Evolutionary conservation across 2,113 vertebrate genomes (phyloP).

Genomic region (Ceratotherium simum): DNA sequence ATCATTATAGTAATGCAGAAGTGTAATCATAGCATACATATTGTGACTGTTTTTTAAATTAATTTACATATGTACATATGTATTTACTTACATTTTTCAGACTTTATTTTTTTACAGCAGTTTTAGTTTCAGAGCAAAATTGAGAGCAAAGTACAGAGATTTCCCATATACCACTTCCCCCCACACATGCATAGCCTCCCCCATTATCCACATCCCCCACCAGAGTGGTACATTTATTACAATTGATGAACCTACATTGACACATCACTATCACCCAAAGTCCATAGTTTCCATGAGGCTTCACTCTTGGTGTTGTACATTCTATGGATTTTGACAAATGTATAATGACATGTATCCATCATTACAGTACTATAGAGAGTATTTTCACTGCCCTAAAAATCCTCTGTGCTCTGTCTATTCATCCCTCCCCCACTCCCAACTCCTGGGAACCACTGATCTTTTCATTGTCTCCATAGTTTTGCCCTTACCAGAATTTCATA

Average conservation of each 20-base stretch:
- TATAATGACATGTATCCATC: background rate
- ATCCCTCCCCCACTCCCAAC: background rate
- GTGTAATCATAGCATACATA: background rate
- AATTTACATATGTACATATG: background rate
- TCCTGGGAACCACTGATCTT: background rate
- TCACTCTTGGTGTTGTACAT: background rate
- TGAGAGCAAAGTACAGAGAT: background rate
- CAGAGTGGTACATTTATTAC: background rate
- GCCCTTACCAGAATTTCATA: background rate
- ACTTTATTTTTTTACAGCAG: background rate
- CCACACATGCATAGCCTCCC: background rate
- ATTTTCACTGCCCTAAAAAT: background rate
- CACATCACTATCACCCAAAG: background rate
- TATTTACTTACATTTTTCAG: background rate
- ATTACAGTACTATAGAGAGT: background rate
- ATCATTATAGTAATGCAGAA: background rate
- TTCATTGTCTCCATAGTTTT: background rate
- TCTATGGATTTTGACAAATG: background rate
- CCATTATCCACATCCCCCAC: background rate
- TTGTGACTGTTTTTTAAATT: background rate
- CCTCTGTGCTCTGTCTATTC: background rate
- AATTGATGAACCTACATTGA: background rate
- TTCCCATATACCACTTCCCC: background rate
- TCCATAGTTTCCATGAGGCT: background rate
- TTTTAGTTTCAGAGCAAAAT: background rate